phyloP scores from a whole-genome alignment of 1,140 invertebrate genomes.

The Apis dorsata region DNA sequence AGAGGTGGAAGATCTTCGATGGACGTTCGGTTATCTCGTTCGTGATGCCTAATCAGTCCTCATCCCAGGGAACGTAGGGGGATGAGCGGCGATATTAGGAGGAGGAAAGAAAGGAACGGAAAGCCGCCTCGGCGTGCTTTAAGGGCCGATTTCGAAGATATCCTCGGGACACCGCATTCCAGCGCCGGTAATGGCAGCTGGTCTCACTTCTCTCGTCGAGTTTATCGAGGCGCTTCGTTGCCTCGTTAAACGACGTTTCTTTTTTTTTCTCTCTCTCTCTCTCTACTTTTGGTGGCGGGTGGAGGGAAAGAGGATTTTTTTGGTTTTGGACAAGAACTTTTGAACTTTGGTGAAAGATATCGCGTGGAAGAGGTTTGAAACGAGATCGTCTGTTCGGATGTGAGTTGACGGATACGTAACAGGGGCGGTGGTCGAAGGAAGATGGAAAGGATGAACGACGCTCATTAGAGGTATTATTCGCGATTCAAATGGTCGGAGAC shows the following conservation, averaged over 20 bases:
- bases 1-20: constrained; percentile 23
- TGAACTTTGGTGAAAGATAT: background rate
- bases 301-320: constrained; percentile 3
- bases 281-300: background rate
- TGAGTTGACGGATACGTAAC: background rate
- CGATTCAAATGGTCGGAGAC: background rate
- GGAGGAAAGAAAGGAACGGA: background rate
- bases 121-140: background rate
- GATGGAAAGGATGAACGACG: constrained; percentile 18
- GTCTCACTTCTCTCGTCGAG: background rate
- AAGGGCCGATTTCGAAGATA: constrained; percentile 44
- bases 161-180: constrained; percentile 22
- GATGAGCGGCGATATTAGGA: background rate
- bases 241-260: background rate
- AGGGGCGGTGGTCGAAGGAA: background rate
- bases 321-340: background rate
- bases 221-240: constrained; percentile 5
- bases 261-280: no score
- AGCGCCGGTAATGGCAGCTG: background rate
- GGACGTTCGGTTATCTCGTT: constrained; percentile 28
- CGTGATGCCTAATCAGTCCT: constrained; percentile 33
- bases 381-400: background rate
- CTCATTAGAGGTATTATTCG: constrained; percentile 33
- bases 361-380: background rate
- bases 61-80: background rate